Evolutionary conservation across 1,140 invertebrate species (phyloP), one percentile per base, ranked within the genome.

Genomic region (Trichonephila clavipes): DNA sequence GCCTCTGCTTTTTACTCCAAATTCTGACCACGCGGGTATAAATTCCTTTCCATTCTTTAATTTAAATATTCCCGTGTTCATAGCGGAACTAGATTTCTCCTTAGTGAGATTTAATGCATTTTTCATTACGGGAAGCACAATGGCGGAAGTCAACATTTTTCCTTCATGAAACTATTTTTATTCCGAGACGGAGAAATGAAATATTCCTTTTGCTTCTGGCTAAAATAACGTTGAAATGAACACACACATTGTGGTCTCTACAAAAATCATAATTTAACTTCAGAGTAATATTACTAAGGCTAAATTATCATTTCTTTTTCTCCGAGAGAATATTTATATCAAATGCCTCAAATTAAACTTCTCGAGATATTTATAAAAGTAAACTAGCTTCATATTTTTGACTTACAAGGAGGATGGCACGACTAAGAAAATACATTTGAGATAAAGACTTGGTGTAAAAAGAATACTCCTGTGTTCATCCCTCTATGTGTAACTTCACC

Each of bases 21-120:
- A 59, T 28, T n/a, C 51, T 85, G 83, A 61, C 51, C 40, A n/a
- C 58, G 44, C 34, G 83, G 83, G 40, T 61, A 61, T 85, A 85
- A 59, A 85, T 51, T 28, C 83, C n/a, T 58, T 77, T 24, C 58
- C 40, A 61, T 59, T 85, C 58, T 85, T 51, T 85, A 85, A 85
- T 85, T 85, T 85, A 61, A 85, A 85, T 85, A 61, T 61, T 51
- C 58, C 72, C 28, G 18, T 77, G 72, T 40, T 77, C 72, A 77
- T 77, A 19, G 24, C 28, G 72, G 72, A 34, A 40, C 28, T 24
- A 34, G 24, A n/a, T 69, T 69, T 69, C 66, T 14, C n/a, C 24
- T 24, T 21, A 24, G 66, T 69, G 28, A 40, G 72, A 77, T 77
- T 77, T 77, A 77, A 77, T 77, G 72, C 72, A 77, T 77, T 77